These are phyloP conservation scores for Meloidogyne chitwoodi DNA, from an alignment of 1,140 invertebrate genomes.

Conservation along the genomic window DNA sequence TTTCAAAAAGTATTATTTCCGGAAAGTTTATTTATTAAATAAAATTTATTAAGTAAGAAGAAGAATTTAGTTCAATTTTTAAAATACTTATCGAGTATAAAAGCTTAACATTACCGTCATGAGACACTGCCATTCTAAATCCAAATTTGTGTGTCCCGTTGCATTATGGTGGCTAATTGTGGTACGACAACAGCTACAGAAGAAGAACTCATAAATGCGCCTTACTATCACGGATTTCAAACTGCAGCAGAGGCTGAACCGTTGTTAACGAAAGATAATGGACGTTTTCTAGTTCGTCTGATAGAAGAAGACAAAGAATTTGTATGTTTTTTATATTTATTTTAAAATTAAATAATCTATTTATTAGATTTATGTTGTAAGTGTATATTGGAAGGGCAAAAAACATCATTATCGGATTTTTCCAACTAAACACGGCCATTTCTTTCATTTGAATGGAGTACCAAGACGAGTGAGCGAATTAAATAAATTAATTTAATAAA, in stretches of 20 bases:
- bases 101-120: neutral
- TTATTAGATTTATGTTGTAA: conserved; percentile 17
- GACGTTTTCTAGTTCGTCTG: neutral
- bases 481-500: neutral
- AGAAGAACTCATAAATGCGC: neutral
- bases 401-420: neutral
- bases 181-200: neutral
- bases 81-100: too few species aligned
- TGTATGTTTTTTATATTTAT: neutral
- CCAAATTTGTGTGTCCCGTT: neutral
- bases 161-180: neutral
- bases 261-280: neutral
- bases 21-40: too few species aligned
- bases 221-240: neutral
- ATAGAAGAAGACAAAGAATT: neutral
- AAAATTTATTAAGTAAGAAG: too few species aligned
- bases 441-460: neutral
- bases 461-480: neutral
- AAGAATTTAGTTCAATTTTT: too few species aligned
- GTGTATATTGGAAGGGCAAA: neutral
- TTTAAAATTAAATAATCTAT: neutral
- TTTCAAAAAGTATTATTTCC: too few species aligned
- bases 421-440: neutral
- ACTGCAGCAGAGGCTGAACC: neutral
- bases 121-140: neutral